phyloP scores from a whole-genome alignment of 2,113 vertebrate species.

The Tetraodon nigroviridis region DNA sequence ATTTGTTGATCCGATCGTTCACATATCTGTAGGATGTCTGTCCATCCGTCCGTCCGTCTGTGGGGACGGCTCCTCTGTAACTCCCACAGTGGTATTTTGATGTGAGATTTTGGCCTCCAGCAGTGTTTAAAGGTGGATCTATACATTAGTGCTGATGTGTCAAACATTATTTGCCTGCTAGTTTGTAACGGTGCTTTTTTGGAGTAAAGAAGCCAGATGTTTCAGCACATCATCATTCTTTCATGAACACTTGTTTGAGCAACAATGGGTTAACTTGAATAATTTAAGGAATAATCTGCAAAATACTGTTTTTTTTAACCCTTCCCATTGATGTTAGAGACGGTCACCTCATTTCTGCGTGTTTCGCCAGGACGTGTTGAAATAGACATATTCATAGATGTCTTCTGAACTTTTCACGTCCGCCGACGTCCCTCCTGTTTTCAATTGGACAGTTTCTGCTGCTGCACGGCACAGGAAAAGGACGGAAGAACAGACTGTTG shows the following conservation, averaged over 20 bases:
- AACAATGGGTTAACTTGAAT: too few relatives aligned
- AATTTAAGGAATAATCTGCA: too few relatives aligned
- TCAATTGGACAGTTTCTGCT: slow-evolving; percentile 60
- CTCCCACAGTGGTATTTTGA: not conserved
- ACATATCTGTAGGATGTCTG: not conserved
- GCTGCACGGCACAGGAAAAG: slow-evolving; percentile 53
- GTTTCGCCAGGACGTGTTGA: slow-evolving; percentile 1
- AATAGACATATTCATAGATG: slow-evolving; percentile 6
- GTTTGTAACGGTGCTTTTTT: too few relatives aligned
- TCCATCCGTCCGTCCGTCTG: not conserved
- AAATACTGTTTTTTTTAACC: too few relatives aligned
- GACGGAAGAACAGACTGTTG: slow-evolving; percentile 75
- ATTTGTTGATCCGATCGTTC: not conserved
- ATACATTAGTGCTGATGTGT: not conserved
- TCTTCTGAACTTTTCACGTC: slow-evolving; percentile 57
- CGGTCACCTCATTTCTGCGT: not conserved
- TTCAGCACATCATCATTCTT: too few relatives aligned
- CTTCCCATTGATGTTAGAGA: not conserved
- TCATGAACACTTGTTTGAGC: too few relatives aligned
- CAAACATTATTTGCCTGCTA: too few relatives aligned
- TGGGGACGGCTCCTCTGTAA: not conserved
- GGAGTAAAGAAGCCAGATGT: too few relatives aligned
- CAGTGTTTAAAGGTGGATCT: not conserved
- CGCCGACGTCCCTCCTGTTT: slow-evolving; percentile 38
- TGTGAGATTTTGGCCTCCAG: not conserved